Evolutionary conservation across 1,140 invertebrate genomes (phyloP).

Genomic region (Drosophila sechellia): DNA sequence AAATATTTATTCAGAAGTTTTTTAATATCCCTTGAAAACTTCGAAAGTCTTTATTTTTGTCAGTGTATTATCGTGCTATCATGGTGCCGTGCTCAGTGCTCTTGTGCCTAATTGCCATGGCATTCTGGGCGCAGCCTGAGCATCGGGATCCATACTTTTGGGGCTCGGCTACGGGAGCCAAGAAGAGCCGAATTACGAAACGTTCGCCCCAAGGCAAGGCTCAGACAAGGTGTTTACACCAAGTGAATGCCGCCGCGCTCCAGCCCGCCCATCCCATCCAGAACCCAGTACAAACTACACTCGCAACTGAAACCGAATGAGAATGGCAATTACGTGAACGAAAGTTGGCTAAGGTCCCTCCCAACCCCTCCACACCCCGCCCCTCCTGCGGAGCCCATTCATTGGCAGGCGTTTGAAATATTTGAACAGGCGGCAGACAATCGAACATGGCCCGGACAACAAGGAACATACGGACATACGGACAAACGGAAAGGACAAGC

Average conservation of each 20-base stretch:
- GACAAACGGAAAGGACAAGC: constrained; percentile 18
- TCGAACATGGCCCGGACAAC: constrained; percentile 41
- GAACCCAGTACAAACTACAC: constrained; percentile 25
- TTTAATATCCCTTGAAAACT: too few species aligned
- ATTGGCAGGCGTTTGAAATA: constrained; percentile 55
- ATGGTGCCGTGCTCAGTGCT: constrained; percentile 17
- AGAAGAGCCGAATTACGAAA: constrained; percentile 41
- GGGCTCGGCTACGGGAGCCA: constrained; percentile 32
- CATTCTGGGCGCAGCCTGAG: constrained; percentile 45
- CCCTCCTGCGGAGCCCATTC: neutral
- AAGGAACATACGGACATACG: constrained; percentile 28
- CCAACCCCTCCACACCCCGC: constrained; percentile 14
- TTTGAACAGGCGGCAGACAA: constrained; percentile 53
- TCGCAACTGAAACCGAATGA: constrained; percentile 44
- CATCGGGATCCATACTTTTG: constrained; percentile 45
- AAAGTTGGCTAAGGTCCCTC: constrained; percentile 38
- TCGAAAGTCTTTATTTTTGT: neutral
- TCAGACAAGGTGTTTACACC: constrained; percentile 49
- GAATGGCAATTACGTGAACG: constrained; percentile 50
- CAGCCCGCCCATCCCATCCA: neutral
- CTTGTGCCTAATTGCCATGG: constrained; percentile 47
- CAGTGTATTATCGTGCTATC: constrained; percentile 18
- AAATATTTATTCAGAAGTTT: too few species aligned
- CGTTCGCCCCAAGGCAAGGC: constrained; percentile 33
- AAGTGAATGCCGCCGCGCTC: constrained; percentile 9